Conservation (phyloP, 53 echinoderm and acorn worm species). For the Paracentrotus lividus region DNA sequence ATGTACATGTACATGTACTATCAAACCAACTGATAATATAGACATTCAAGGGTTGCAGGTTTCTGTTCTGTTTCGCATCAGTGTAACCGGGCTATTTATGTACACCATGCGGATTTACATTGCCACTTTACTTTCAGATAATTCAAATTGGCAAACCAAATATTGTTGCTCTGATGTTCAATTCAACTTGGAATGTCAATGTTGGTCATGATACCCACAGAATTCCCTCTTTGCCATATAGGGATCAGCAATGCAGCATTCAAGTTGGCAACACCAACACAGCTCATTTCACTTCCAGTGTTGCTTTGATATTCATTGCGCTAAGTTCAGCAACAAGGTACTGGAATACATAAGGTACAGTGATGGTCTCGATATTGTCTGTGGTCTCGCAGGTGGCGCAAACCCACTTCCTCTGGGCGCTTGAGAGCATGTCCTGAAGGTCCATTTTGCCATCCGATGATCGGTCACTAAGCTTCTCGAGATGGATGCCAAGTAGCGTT, state of each 20-base stretch:
- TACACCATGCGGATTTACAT: too few species aligned
- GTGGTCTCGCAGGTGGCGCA: constrained; percentile 84
- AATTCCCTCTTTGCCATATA: not conserved
- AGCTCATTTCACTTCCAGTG: constrained; percentile 83
- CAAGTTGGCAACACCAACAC: not conserved
- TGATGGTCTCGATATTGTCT: constrained; percentile 80
- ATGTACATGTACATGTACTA: too few species aligned
- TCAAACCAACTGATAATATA: too few species aligned
- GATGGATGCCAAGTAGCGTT: constrained; percentile 87
- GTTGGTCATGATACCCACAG: not conserved
- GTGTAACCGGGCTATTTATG: too few species aligned
- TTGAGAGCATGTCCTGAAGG: constrained; percentile 72
- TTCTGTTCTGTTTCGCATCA: too few species aligned
- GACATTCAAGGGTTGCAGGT: too few species aligned
- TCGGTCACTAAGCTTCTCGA: constrained; percentile 73
- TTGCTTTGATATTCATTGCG: constrained; percentile 96
- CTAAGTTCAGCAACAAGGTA: constrained; percentile 91
- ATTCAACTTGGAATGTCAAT: not conserved
- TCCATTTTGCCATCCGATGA: constrained; percentile 61
- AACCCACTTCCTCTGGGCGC: constrained; percentile 83
- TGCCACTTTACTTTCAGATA: too few species aligned
- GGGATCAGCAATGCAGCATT: not conserved
- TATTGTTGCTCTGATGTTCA: too few species aligned
- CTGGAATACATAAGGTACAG: constrained; percentile 94
- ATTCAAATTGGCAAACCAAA: too few species aligned